Evolutionary conservation across 92 coral and sea anemone species (phyloP), one percentile per base, ranked within the genome.

Genomic region (Porites evermanni): DNA sequence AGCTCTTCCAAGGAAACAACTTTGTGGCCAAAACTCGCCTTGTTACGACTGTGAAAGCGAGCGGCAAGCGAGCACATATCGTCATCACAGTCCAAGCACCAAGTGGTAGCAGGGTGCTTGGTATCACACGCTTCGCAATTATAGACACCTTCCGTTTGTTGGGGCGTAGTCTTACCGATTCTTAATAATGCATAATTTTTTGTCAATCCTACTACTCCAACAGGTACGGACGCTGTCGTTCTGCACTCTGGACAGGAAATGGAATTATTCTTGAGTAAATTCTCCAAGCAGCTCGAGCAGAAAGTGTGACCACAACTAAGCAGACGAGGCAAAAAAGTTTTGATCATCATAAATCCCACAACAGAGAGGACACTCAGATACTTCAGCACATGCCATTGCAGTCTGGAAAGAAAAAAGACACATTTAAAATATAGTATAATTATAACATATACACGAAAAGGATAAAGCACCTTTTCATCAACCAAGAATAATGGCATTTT

Each of bases 221-320:
- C 23, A 44, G 76, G 76, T 4, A 71, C 76, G 16, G 76, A 71
- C 6, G 47, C 58, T 44, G 76, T 18, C 2, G 38, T 71, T 71
- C 76, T 71, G 38, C 76, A 71, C 58, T 21, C 47, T 11, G 76
- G 76, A 32, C 76, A 71, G 58, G 38, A 17, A 38, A 71, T 44
- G 23, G 58, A 54, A 10, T 71, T 71, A 1, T 71, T 58, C 3
- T 44, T 38, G 58, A 71, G 13, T 38, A 71, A 58, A 5, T 16
- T 71, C 1, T 71, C 56, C 1, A 71, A 4, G 76, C 76, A 71
- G 56, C 23, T 38, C 14, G 76, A 38, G 8, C 76, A 71, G 58
- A 71, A 71, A 11, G 19, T 71, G 76, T 71, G 76, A 71, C 76
- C 76, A 71, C 76, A 71, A 16, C 76, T 71, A 54, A 71, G 53